Conservation (phyloP, 2,888 invertebrate species). For the Nomada fucata region DNA sequence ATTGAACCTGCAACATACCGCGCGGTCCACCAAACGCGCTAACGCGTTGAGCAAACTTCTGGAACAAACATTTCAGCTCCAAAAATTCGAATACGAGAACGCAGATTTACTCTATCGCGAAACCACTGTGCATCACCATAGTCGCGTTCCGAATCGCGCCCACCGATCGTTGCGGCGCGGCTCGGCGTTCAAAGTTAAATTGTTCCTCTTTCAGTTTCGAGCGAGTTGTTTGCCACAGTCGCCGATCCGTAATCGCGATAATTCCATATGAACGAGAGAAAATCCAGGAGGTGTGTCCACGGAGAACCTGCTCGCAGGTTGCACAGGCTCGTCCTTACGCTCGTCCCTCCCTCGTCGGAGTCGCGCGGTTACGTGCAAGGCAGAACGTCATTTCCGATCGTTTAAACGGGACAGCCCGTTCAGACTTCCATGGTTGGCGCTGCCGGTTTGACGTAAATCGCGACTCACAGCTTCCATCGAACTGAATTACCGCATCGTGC, state of each 20-base stretch:
- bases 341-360: not conserved
- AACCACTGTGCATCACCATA: no score
- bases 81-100: not conserved
- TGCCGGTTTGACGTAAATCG: not conserved
- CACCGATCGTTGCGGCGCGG: not conserved
- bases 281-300: slow-evolving; percentile 34
- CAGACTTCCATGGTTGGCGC: not conserved
- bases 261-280: slow-evolving; percentile 21
- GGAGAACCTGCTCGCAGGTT: slow-evolving; percentile 22
- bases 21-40: no score
- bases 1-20: no score
- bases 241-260: not conserved
- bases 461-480: slow-evolving; percentile 4
- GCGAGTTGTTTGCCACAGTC: not conserved
- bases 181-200: not conserved
- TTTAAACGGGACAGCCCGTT: not conserved
- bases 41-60: not conserved
- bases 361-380: not conserved
- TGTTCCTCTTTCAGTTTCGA: not conserved
- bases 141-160: no score
- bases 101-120: no score
- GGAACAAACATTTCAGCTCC: not conserved
- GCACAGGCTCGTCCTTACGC: not conserved
- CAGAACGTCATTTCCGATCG: slow-evolving; percentile 7
- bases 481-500: slow-evolving; percentile 1